A percentile compares a stretch with the other conserved stretches of the same genome.
Evolutionary conservation across 2,113 vertebrate genomes (phyloP).

Genomic region (Plecotus auritus): DNA sequence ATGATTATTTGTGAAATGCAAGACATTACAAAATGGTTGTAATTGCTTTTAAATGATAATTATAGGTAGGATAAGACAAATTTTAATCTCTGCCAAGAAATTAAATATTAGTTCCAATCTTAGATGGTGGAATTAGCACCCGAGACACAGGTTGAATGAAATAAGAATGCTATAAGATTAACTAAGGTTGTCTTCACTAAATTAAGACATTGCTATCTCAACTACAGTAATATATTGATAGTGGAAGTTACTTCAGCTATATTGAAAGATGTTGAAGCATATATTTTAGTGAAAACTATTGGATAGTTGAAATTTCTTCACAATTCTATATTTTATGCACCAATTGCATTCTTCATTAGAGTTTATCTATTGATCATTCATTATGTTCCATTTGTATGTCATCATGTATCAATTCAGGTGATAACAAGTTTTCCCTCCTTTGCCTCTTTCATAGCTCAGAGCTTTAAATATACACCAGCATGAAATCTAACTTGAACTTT

Average conservation of each 20-base stretch:
- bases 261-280: background rate
- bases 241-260: background rate
- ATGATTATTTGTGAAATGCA: background rate
- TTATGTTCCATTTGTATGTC: background rate
- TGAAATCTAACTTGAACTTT: background rate
- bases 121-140: background rate
- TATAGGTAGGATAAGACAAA: background rate
- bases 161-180: constrained; percentile 17
- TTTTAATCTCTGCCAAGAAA: background rate
- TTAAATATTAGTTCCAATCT: background rate
- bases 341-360: background rate
- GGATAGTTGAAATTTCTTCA: background rate
- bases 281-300: background rate
- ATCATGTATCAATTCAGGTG: background rate
- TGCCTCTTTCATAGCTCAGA: background rate
- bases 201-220: background rate
- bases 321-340: background rate
- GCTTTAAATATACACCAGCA: background rate
- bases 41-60: background rate
- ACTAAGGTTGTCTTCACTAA: background rate
- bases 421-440: background rate
- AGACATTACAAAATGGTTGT: constrained; percentile 3
- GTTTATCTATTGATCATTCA: background rate
- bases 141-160: background rate
- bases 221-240: background rate